A percentile compares a stretch with the other conserved stretches of the same genome.
These are phyloP conservation scores for Myotis planiceps DNA, from an alignment of 2,797 vertebrate genomes.

Conservation along the genomic window DNA sequence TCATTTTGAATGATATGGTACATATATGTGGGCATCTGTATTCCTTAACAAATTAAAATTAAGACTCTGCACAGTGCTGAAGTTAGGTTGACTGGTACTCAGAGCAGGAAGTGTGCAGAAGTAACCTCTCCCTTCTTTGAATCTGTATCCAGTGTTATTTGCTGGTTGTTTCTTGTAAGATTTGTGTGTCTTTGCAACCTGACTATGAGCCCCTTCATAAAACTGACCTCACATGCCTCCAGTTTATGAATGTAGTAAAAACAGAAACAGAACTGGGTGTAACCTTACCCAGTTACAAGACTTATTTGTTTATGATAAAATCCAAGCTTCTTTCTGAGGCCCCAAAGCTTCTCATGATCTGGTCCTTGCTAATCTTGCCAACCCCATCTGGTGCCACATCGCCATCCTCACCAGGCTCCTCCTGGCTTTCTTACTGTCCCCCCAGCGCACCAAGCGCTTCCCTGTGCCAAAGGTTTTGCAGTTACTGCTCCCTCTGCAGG, in stretches of 20 bases:
- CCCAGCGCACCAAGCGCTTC: neutral
- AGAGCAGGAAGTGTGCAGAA: neutral
- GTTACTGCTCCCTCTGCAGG: neutral
- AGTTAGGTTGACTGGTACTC: neutral
- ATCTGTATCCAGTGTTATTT: neutral
- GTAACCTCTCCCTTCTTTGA: neutral
- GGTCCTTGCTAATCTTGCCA: neutral
- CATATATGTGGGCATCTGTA: neutral
- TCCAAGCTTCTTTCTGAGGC: neutral
- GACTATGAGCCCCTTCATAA: neutral
- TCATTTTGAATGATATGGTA: neutral
- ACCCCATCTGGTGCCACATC: rapidly evolving
- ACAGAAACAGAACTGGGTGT: neutral
- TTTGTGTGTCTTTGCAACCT: neutral
- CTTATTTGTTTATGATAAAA: neutral
- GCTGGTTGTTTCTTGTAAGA: neutral
- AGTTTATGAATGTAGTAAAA: neutral
- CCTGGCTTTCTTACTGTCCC: neutral
- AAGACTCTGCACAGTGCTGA: neutral
- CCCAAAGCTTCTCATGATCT: neutral
- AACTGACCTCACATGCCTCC: neutral
- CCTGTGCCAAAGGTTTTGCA: neutral
- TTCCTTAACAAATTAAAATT: neutral
- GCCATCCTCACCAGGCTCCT: neutral
- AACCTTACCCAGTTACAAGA: neutral